Conservation (phyloP, 23 tunicate species). For the Trididemnum miniatum region DNA sequence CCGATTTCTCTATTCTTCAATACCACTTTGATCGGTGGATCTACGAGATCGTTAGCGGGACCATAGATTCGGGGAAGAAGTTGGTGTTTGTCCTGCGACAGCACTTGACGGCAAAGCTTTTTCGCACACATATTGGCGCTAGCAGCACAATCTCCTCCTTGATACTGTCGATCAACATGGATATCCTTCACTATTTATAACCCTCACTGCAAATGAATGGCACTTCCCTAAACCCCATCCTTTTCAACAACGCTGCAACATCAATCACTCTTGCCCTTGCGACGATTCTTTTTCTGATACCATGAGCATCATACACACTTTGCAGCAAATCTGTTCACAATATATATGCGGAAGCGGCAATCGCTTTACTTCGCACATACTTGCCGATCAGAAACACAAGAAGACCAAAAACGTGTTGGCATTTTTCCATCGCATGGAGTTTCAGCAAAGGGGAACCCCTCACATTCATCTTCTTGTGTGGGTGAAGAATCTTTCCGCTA, state of each 20-base stretch:
- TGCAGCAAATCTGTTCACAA: not conserved
- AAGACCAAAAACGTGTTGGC: not conserved
- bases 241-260: not conserved
- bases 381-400: not conserved
- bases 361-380: not conserved
- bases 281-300: not conserved
- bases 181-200: not conserved
- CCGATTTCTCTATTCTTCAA: not conserved
- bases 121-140: not conserved
- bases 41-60: conserved; percentile 17
- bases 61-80: not conserved
- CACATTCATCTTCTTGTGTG: conserved; percentile 11
- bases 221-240: not conserved
- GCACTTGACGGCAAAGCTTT: not conserved
- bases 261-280: not conserved
- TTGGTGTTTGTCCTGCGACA: not conserved
- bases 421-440: not conserved
- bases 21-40: conserved; percentile 19
- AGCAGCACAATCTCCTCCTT: not conserved
- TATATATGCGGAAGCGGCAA: not conserved
- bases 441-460: conserved; percentile 11
- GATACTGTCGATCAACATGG: not conserved
- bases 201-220: not conserved
- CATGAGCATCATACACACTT: not conserved
- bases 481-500: not conserved